phyloP scores from a whole-genome alignment of 2,113 vertebrate genomes.

The Brevimyrus niger region DNA sequence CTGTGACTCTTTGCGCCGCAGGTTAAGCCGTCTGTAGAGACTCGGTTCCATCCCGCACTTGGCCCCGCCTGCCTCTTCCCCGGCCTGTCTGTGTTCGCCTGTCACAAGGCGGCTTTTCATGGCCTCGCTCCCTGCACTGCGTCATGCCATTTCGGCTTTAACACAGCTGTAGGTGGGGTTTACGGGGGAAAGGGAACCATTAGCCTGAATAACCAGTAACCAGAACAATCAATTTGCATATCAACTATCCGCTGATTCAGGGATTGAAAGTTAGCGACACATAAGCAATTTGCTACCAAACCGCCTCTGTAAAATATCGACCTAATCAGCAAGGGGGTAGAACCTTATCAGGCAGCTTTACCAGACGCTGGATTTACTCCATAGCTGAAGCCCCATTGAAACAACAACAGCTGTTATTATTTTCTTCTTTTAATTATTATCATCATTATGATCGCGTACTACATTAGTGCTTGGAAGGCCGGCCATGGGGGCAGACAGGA shows the following conservation, averaged over 20 bases:
- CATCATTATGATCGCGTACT: no score
- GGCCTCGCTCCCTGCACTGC: not conserved
- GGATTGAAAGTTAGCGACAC: not conserved
- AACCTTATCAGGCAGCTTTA: not conserved
- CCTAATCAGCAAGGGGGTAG: not conserved
- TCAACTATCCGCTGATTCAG: slow-evolving; percentile 20
- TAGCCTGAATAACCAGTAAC: not conserved
- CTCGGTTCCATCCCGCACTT: slow-evolving; percentile 25
- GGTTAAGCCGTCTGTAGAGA: slow-evolving; percentile 60
- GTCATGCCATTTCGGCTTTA: not conserved
- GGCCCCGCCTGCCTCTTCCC: slow-evolving; percentile 24
- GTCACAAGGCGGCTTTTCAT: slow-evolving; percentile 31
- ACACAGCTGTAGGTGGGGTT: not conserved
- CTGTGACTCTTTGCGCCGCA: slow-evolving; percentile 54
- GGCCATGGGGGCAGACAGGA: not conserved
- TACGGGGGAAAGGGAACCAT: not conserved
- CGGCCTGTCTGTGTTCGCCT: slow-evolving; percentile 59
- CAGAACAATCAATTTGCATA: not conserved
- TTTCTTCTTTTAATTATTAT: no score
- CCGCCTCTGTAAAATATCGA: not conserved
- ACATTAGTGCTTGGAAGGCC: no score
- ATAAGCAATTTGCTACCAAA: not conserved
- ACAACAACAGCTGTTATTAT: no score
- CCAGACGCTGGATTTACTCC: no score
- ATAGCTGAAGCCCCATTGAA: no score